Evolutionary conservation across 1,140 invertebrate species (phyloP).

Genomic region (Aphaenogaster rudis): DNA sequence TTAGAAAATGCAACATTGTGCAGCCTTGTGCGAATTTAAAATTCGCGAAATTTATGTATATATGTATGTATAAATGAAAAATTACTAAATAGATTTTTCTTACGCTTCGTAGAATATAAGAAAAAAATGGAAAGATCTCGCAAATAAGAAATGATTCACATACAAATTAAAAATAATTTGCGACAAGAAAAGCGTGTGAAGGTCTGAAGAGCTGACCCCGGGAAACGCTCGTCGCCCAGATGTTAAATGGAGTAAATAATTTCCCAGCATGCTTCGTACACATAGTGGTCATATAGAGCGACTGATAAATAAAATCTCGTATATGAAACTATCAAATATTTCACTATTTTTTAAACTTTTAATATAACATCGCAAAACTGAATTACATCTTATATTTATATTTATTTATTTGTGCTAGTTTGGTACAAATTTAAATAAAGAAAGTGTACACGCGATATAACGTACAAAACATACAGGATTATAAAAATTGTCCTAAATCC

Average conservation of each 20-base stretch:
- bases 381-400: conserved; percentile 11
- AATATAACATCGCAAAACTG: background rate
- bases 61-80: background rate
- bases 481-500: conserved; percentile 62
- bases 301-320: conserved; percentile 69
- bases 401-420: background rate
- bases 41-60: background rate
- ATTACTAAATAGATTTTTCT: conserved; percentile 1
- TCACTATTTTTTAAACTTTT: conserved; percentile 20
- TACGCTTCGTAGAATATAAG: background rate
- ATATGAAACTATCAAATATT: conserved; percentile 36
- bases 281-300: conserved; percentile 63
- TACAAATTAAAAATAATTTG: conserved; percentile 65
- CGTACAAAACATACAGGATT: conserved; percentile 44
- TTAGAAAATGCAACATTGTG: background rate
- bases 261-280: conserved; percentile 75
- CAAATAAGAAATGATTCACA: conserved; percentile 30
- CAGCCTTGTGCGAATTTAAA: background rate
- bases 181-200: conserved; percentile 66
- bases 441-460: background rate
- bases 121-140: background rate
- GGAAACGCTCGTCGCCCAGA: conserved; percentile 79
- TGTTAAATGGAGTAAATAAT: conserved; percentile 83
- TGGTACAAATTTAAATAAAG: background rate
- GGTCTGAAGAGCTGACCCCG: conserved; percentile 48